These are phyloP conservation scores for Acipenser oxyrinchus DNA, from an alignment of 2,797 vertebrate genomes.

Conservation along the genomic window DNA sequence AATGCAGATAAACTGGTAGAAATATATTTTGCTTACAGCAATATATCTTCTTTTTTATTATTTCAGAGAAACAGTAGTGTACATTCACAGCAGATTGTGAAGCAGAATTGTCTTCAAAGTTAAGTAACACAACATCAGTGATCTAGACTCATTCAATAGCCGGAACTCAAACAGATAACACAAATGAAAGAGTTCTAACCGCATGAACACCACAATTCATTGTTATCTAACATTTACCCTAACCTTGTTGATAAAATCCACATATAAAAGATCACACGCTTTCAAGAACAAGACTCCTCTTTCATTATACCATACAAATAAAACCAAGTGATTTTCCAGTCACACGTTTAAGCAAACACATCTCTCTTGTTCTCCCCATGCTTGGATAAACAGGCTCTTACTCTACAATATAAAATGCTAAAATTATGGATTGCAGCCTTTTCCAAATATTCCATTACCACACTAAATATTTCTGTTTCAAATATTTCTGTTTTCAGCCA, in stretches of 20 bases:
- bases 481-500: conserved; percentile 1
- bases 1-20: no score
- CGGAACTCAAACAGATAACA: no score
- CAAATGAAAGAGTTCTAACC: not conserved
- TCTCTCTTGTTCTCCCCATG: not conserved
- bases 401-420: not conserved
- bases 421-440: not conserved
- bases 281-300: conserved; percentile 14
- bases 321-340: not conserved
- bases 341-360: not conserved
- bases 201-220: not conserved
- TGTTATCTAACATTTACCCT: conserved; percentile 13
- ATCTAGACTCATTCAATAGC: no score
- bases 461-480: conserved; percentile 4
- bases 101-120: no score
- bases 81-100: no score
- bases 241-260: conserved; percentile 9
- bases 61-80: no score
- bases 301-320: not conserved
- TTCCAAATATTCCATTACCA: conserved; percentile 5
- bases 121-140: no score
- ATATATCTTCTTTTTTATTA: no score
- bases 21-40: no score
- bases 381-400: not conserved
- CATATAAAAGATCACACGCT: conserved; percentile 3